Base-by-base conservation (phyloP, 2,888 invertebrate genomes). In the Nomada goodeniana region DNA sequence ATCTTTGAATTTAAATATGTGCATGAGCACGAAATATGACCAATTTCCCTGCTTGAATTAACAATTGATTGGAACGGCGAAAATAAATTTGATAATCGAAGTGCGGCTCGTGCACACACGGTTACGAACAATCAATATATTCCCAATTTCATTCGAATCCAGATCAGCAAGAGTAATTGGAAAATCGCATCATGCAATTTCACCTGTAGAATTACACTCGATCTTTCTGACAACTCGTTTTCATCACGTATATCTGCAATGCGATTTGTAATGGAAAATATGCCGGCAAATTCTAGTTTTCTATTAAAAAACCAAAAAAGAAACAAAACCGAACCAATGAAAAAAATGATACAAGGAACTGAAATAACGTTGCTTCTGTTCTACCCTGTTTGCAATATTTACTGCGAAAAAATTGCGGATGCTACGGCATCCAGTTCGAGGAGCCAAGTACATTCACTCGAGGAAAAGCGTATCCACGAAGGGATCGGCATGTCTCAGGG, bases 151-250 rank as follows among this genome's bases (percentile, higher is more conserved):
- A 74, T 67, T 69, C 44, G 68, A 60, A 65, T 71, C 52, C 61
- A 76, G 65, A 74, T 55, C 76, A 67, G 57, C 64, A 57, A 70
- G 75, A 29, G 68, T 86, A 80, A 78, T 74, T 86, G 83, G 80
- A 86, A 80, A 83, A 85, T 85, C 71, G 74, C 57, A 55, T 73
- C 72, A 76, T 72, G 83, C 52, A 85, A 85, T 86, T 86, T 86
- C 69, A 76, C 60, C 65, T 69, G 64, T 57, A 57, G 72, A 72
- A 63, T 78, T 63, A 74, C 53, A 69, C 23, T 60, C 60, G 69
- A 67, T 26, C 57, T 47, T 65, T 53, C 53, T 52, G n/a, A 53
- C 55, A 2, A 9, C 42, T 4, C 61, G 10, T 13, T 11, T 50
- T 71, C 42, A 29, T 71, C 75, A 11, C n/a, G 60, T 60, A 26